These are phyloP conservation scores for Pteronura brasiliensis DNA, from an alignment of 2,113 vertebrate genomes.

Conservation along the genomic window DNA sequence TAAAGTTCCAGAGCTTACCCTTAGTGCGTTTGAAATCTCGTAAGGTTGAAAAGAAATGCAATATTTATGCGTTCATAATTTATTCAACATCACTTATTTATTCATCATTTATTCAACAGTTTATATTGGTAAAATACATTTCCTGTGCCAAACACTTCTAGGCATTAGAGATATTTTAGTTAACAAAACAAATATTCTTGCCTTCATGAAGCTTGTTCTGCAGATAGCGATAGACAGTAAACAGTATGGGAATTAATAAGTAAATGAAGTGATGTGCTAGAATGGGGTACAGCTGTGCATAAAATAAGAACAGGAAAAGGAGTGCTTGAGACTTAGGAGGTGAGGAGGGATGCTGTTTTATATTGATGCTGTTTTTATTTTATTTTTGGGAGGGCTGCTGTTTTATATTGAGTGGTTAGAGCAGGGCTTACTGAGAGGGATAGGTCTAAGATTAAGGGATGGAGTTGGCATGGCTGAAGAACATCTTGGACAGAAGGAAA, in stretches of 20 bases:
- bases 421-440: not conserved
- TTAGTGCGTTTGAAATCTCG: not conserved
- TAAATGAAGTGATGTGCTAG: not conserved
- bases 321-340: not conserved
- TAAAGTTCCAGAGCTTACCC: not conserved
- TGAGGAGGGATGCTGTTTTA: not conserved
- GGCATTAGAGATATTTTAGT: not conserved
- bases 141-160: not conserved
- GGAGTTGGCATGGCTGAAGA: not conserved
- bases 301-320: not conserved
- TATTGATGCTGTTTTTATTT: no score
- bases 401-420: not conserved
- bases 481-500: not conserved
- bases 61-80: not conserved
- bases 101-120: not conserved
- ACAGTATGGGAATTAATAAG: not conserved
- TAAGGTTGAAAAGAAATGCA: not conserved
- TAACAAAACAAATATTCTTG: not conserved
- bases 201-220: not conserved
- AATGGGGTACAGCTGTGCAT: not conserved
- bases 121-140: not conserved
- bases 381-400: no score
- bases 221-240: not conserved
- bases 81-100: not conserved
- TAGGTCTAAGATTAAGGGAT: not conserved